These are phyloP conservation scores for Athene noctua DNA, from an alignment of 2,113 vertebrate species.

Conservation along the genomic window DNA sequence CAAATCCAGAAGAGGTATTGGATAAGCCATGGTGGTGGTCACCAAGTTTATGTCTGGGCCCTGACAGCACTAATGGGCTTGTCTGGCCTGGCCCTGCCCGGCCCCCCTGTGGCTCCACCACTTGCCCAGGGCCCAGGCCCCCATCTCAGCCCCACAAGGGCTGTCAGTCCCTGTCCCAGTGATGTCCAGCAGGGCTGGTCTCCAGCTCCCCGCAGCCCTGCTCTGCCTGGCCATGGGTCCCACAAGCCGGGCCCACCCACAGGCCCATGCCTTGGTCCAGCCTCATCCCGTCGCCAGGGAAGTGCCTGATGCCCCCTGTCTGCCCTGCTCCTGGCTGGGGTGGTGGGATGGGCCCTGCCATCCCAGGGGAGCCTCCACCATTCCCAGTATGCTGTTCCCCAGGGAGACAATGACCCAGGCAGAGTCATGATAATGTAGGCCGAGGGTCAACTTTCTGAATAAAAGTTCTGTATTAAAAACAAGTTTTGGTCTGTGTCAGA, in stretches of 20 bases:
- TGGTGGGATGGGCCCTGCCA: not conserved
- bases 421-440: not conserved
- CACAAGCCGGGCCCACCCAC: not conserved
- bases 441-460: not conserved
- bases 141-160: not conserved
- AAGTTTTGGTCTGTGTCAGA: not conserved
- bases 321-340: not conserved
- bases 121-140: not conserved
- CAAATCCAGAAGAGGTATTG: not conserved
- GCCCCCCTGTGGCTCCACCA: not conserved
- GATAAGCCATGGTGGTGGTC: not conserved
- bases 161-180: not conserved
- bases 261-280: too few species aligned
- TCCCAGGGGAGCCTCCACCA: rapidly evolving
- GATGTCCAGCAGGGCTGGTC: rapidly evolving
- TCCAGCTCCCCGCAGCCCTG: not conserved
- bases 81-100: not conserved
- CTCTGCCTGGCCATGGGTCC: too few species aligned
- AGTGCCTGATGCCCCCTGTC: rapidly evolving
- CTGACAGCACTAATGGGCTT: not conserved
- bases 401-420: not conserved
- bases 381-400: not conserved
- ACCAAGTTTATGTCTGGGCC: not conserved
- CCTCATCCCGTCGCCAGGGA: not conserved
- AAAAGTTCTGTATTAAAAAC: not conserved